Evolutionary conservation across 2,113 vertebrate species (phyloP), one percentile per base, ranked within the genome.

Genomic region (Protobothrops mucrosquamatus): DNA sequence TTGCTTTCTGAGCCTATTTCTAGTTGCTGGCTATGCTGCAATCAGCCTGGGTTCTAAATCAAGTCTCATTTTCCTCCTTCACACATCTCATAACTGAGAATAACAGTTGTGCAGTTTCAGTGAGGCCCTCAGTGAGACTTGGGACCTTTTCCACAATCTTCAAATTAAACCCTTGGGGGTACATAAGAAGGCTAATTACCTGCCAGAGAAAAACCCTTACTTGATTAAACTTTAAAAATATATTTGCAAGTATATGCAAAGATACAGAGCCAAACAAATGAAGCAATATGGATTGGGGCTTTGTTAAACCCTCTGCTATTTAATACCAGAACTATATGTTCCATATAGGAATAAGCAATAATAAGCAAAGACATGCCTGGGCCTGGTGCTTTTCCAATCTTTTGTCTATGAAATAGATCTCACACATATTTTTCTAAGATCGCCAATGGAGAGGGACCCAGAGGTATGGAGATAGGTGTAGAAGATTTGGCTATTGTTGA

Each of bases 181-280:
- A 6, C 87, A 81, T 10, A 48, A 69, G 61, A 74, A 56, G 39
- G 51, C 61, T 87, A 92, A 92, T 89, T 89, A 92, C 23, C 12
- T 24, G 20, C 39, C 56, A 39, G 18, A 48, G n/a, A 89, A 55
- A 92, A n/a, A 24, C 52, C 61, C 91, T 87, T 46, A 56, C 23
- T 69, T 92, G n/a, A 74, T 8, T 54, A 54, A 92, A 81, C 29
- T 26, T 81, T 22, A 26, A 89, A 89, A 92, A 89, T 54, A 92
- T 29, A 4, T 52, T 56, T 54, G 22, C 8, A 26, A 92, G 24
- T 61, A 48, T 61, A n/a, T 26, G 46, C 24, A 91, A 29, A 91
- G n/a, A 85, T 18, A 20, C 6, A 91, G 6, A 74, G 14, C 64
- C 20, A 87, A 22, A 43, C 54, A 29, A 26, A 56, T 22, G 23